Base-by-base conservation (phyloP, 2,888 invertebrate genomes). In the Lissonota sp. region DNA sequence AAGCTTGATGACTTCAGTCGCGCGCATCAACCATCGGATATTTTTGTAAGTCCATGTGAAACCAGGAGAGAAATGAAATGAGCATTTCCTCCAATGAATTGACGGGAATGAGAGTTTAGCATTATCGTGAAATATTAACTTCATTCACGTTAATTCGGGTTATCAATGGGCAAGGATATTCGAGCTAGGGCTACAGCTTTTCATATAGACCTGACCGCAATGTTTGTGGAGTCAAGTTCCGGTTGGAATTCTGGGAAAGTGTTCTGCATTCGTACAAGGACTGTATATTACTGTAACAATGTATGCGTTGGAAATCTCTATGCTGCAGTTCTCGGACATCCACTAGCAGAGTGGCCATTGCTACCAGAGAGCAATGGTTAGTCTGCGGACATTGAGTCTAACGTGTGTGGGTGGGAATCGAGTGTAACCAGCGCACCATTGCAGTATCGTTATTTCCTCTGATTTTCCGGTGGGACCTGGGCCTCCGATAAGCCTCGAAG, bases 401-500 rank as follows among this genome's bases (percentile, higher is more conserved):
- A 42, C 53, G 49, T 66, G 44, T 57, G 44, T 71, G 63, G 55
- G 64, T 40, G 53, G 6, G 53, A 46, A 39, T 16, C 6, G 62
- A 49, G 55, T 53, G 44, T n/a, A 42, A 42, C 58, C 39, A 60
- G 69, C 69, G 63, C 26, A 58, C 76, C 66, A 78, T 81, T 62
- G 78, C 70, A 74, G 66, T 74, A 55, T 78, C 74, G 81, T 81
- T 81, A 81, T 81, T 81, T 69, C 81, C 80, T 71, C 83, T 85
- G 87, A 89, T 89, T 89, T 88, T 88, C 88, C 86, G 84, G 81
- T 82, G 84, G 80, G 76, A 39, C 70, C 62, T 57, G 71, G 69
- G 69, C 72, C 77, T 60, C 87, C 86, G 88, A 89, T 89, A 89
- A 89, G 87, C 89, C 84, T 84, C 85, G 82, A 85, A 88, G 88